Evolutionary conservation across 2,113 vertebrate genomes (phyloP), one percentile per base, ranked within the genome.

Genomic region (Vulpes ferrilata): DNA sequence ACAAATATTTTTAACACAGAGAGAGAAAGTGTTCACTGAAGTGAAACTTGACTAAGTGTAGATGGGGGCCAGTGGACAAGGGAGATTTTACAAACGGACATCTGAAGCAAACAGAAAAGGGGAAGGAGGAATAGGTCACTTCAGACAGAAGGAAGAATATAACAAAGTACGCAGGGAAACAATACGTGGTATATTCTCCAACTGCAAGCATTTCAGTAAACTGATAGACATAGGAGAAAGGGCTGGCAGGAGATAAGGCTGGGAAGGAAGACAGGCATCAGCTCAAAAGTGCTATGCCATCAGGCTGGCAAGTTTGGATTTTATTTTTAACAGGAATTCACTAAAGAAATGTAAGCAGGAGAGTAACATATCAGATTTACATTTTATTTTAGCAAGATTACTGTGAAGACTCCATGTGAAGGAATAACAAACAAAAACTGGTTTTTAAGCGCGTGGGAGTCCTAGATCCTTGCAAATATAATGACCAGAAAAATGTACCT

Each of bases 171-270:
- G 10, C 23, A 59, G 51, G 10, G 51, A 43, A 57, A 79, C 43
- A 27, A 12, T 19, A 22, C 30, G 20, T 0, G 2, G 16, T 12
- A 11, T 7, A 11, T 2, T 10, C 16, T 60, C 22, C 2, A 85
- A 38, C 13, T 1, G 57, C 22, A 82, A 71, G 23, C 6, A 60
- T 5, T 53, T 88, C 32, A 62, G 51, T 16, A 55, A 57, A 35
- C 51, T 3, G 17, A 10, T 2, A n/a, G 17, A 19, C 7, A 4
- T 3, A 19, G 22, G 55, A 30, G 11, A 55, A 16, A 64, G 43
- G 19, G 51, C 22, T 27, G 3, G 27, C 7, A 86, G 16, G 15
- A 48, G 9, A 48, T 0, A 35, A 20, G 11, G 57, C 1, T 32
- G n/a, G 38, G 25, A 35, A 65, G 43, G n/a, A 60, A 83, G 51